Evolutionary conservation across 2,113 vertebrate species (phyloP), one percentile per base, ranked within the genome.

Genomic region (Pteruthius melanotis): DNA sequence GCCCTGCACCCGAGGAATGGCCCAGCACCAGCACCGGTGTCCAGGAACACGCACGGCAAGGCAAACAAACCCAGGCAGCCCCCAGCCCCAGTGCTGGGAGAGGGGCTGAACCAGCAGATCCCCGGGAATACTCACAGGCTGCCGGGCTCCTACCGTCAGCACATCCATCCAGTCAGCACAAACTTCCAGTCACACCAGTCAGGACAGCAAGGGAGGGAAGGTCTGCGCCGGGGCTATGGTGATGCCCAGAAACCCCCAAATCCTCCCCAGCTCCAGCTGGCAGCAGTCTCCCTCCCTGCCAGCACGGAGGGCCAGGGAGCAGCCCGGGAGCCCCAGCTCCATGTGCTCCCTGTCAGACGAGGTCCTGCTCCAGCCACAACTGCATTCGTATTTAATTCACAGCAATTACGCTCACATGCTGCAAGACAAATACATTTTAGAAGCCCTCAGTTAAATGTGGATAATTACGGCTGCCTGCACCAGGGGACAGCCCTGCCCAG

Each of bases 401-500:
- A 93, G 95, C 84, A 88, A 94, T 95, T 75, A 90, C 13, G 27
- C 85, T 94, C 93, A 42, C 85, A 64, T 75, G 95, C 88, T 87
- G 82, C 91, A 65, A 93, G 93, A 96, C 97, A 94, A 93, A 97
- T 54, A 97, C 97, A 96, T 96, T 90, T 86, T 82, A 97, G 86
- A 66, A 96, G 97, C 83, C 94, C 90, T 93, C 61, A 18, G 88
- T 95, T 95, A 96, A 96, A 97, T 7, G 78, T 33, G 74, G 96
- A 54, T 95, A 94, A 97, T 96, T 96, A 85, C 6, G 45, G 88
- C 81, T 53, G 72, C 93, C 61, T 81, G 90, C 68, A 89, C 79
- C 40, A 23, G 75, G 94, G 92, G 94, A 92, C 66, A 18, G 52
- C 40, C 66, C 68, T 59, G 49, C 88, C 96, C 76, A 10, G 79